phyloP scores from a whole-genome alignment of 2,888 invertebrate species.

The Ecdyonurus torrentis region DNA sequence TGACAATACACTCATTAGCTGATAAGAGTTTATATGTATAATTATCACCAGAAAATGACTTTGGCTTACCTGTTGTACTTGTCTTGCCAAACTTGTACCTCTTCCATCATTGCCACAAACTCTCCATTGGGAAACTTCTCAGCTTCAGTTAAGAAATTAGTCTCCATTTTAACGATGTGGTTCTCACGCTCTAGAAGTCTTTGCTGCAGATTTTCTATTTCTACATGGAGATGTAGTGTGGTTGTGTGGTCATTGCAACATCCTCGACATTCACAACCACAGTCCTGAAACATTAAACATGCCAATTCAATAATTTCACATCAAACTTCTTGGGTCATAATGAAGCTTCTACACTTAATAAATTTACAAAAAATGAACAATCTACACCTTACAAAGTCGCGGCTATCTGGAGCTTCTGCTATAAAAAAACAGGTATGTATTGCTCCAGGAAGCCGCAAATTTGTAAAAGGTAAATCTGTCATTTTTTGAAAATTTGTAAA shows the following conservation, averaged over 20 bases:
- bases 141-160: slow-evolving; percentile 61
- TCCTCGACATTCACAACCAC: slow-evolving; percentile 39
- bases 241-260: slow-evolving; percentile 28
- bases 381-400: too few relatives aligned
- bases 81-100: slow-evolving; percentile 74
- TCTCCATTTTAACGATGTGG: slow-evolving; percentile 73
- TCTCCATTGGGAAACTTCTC: slow-evolving; percentile 47
- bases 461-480: too few relatives aligned
- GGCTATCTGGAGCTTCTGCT: too few relatives aligned
- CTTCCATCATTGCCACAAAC: slow-evolving; percentile 62
- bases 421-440: too few relatives aligned
- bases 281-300: slow-evolving; percentile 33
- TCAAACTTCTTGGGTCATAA: too few relatives aligned
- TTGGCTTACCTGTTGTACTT: slow-evolving; percentile 62
- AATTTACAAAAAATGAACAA: too few relatives aligned
- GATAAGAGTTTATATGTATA: neutral
- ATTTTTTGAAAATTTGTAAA: too few relatives aligned
- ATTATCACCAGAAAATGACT: neutral
- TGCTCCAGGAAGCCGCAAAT: too few relatives aligned
- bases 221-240: slow-evolving; percentile 55
- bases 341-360: too few relatives aligned
- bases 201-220: slow-evolving; percentile 74
- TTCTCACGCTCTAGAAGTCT: slow-evolving; percentile 63
- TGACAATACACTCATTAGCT: too few relatives aligned
- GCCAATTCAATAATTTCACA: too few relatives aligned